Conservation (phyloP, 2,113 vertebrate species). For the Osmerus mordax region DNA sequence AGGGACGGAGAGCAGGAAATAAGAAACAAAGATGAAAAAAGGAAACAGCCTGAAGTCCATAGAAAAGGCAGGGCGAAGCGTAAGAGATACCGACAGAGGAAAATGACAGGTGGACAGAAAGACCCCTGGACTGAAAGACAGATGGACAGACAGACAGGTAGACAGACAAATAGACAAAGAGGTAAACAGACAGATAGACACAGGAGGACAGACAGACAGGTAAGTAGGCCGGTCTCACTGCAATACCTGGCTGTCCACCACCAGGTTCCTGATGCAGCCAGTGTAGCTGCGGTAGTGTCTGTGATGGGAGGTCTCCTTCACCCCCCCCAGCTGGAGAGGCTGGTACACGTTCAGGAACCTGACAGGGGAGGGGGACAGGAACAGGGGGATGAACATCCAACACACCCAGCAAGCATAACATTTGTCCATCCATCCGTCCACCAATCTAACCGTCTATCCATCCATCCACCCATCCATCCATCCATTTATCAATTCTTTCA, state of each 20-base stretch:
- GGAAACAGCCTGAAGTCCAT: background rate
- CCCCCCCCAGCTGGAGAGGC: constrained; percentile 84
- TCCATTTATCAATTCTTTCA: too few species aligned
- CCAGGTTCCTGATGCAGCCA: constrained; percentile 82
- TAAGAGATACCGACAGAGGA: background rate
- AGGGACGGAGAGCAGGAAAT: background rate
- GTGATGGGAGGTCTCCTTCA: constrained; percentile 70
- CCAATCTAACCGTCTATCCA: background rate
- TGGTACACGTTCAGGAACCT: constrained; percentile 79
- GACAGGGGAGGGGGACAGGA: background rate
- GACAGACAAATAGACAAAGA: constrained; percentile 15
- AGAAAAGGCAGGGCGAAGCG: background rate
- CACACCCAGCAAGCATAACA: background rate
- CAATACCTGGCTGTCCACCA: constrained; percentile 82
- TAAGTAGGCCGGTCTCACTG: background rate
- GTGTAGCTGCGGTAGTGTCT: constrained; percentile 71
- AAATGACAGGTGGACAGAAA: background rate
- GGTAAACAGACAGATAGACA: constrained; percentile 3
- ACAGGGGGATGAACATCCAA: background rate
- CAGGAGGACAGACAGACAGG: constrained; percentile 1
- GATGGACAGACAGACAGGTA: constrained; percentile 22
- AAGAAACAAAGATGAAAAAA: background rate
- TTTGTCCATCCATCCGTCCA: background rate
- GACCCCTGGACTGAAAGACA: constrained; percentile 19
- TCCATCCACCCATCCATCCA: background rate